phyloP scores from a whole-genome alignment of 1,140 invertebrate species.

The Drosophila persimilis region DNA sequence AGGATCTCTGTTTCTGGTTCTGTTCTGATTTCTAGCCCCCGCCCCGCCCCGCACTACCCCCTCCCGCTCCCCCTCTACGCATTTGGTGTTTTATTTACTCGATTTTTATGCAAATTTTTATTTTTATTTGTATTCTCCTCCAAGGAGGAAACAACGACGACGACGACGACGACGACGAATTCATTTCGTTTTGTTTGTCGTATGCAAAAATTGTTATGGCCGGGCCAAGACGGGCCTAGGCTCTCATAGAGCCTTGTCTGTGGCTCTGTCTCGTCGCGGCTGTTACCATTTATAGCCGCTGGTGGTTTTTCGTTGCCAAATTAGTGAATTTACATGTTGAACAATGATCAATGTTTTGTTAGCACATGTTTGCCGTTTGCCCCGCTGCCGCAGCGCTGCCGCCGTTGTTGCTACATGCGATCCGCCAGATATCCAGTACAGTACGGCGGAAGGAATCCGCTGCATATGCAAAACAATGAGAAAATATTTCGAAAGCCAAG shows the following conservation, averaged over 20 bases:
- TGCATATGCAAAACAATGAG: constrained; percentile 58
- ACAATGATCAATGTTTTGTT: constrained; percentile 82
- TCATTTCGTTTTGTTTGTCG: constrained; percentile 67
- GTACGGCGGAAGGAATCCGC: constrained; percentile 20
- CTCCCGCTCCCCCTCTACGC: constrained; percentile 20
- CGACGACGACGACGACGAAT: constrained; percentile 56
- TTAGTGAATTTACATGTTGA: constrained; percentile 82
- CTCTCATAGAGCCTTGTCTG: constrained; percentile 31
- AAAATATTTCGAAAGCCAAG: constrained; percentile 37
- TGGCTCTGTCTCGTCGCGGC: constrained; percentile 31
- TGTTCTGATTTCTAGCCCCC: constrained; percentile 61
- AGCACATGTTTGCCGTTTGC: constrained; percentile 79
- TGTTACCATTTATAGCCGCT: constrained; percentile 79
- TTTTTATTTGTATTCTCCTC: constrained; percentile 60
- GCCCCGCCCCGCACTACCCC: background rate
- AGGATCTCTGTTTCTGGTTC: constrained; percentile 41
- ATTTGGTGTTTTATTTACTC: constrained; percentile 74
- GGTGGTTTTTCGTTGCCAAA: constrained; percentile 73
- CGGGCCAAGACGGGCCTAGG: constrained; percentile 43
- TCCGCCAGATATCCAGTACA: constrained; percentile 31
- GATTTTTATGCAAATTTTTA: constrained; percentile 78
- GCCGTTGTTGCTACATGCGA: constrained; percentile 28
- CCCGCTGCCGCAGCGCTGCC: constrained; percentile 15
- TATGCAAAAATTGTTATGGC: constrained; percentile 80
- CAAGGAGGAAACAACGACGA: constrained; percentile 9